Percentiles rank a stretch among this genome's conserved stretches.
Conservation (phyloP, 2,888 invertebrate species). For the Andrena chrysosceles region DNA sequence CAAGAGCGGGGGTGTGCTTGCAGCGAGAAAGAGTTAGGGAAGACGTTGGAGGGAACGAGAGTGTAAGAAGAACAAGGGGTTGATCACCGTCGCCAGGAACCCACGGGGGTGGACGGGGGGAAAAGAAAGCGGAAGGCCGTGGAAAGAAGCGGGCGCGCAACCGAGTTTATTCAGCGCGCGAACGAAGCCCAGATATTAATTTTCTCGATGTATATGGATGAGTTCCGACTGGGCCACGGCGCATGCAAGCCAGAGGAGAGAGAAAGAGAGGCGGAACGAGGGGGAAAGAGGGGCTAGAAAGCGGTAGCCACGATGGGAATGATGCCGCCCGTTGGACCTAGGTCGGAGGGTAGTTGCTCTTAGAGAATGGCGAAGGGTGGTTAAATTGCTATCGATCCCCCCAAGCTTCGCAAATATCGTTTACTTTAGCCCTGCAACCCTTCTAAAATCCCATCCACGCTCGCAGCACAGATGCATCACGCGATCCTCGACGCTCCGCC, state of each 20-base stretch:
- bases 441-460: conserved; percentile 42
- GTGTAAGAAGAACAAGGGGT: conserved; percentile 41
- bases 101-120: conserved; percentile 11
- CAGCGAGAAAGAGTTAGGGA: conserved; percentile 26
- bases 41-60: conserved; percentile 23
- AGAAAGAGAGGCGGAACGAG: conserved; percentile 31
- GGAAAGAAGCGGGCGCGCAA: conserved; percentile 59
- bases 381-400: conserved; percentile 78
- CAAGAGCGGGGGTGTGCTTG: not conserved
- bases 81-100: conserved; percentile 54
- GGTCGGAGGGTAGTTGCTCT: conserved; percentile 55
- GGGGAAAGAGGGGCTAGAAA: conserved; percentile 24
- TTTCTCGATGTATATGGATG: conserved; percentile 84
- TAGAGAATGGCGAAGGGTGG: conserved; percentile 72
- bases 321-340: conserved; percentile 49
- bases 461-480: conserved; percentile 34
- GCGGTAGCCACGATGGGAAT: conserved; percentile 31
- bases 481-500: conserved; percentile 47
- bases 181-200: conserved; percentile 82
- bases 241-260: conserved; percentile 22
- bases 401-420: conserved; percentile 74
- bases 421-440: conserved; percentile 70
- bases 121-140: conserved; percentile 22
- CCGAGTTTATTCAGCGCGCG: conserved; percentile 81
- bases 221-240: conserved; percentile 77